These are phyloP conservation scores for Athetis lepigone DNA, from an alignment of 2,888 invertebrate genomes.

Conservation along the genomic window DNA sequence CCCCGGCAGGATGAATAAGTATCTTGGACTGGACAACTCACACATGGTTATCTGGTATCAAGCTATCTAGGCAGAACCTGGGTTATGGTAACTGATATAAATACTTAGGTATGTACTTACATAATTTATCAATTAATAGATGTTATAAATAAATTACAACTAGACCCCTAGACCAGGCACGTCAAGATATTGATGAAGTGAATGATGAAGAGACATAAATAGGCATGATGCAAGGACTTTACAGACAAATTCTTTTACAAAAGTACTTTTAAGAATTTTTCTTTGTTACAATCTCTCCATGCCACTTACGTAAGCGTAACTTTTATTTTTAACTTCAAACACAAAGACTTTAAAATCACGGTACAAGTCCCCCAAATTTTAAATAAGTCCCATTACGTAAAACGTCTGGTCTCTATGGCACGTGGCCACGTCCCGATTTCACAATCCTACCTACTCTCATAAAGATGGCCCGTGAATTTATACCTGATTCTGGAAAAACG, in stretches of 20 bases:
- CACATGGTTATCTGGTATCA: too few relatives aligned
- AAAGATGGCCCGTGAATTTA: slow-evolving; percentile 64
- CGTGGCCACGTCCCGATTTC: slow-evolving; percentile 72
- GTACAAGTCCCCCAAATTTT: slow-evolving; percentile 40
- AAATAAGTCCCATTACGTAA: slow-evolving; percentile 66
- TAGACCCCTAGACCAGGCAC: too few relatives aligned
- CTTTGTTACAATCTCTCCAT: slow-evolving; percentile 22
- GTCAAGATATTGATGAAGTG: too few relatives aligned
- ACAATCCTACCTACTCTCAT: slow-evolving; percentile 68
- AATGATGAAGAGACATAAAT: too few relatives aligned
- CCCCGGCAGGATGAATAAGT: too few relatives aligned
- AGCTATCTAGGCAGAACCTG: too few relatives aligned
- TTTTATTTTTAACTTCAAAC: slow-evolving; percentile 33
- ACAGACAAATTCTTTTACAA: too few relatives aligned
- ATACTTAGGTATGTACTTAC: too few relatives aligned
- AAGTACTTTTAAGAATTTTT: neutral
- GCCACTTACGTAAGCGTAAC: neutral
- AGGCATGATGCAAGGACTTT: neutral
- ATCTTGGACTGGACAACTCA: too few relatives aligned
- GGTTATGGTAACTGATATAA: too few relatives aligned
- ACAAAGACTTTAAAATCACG: slow-evolving; percentile 40
- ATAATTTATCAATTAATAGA: too few relatives aligned
- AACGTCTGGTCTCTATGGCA: slow-evolving; percentile 68
- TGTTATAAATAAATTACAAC: too few relatives aligned
- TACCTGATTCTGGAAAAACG: slow-evolving; percentile 56